Evolutionary conservation across 2,113 vertebrate genomes (phyloP), one percentile per base, ranked within the genome.

Genomic region (Chrysemys picta): DNA sequence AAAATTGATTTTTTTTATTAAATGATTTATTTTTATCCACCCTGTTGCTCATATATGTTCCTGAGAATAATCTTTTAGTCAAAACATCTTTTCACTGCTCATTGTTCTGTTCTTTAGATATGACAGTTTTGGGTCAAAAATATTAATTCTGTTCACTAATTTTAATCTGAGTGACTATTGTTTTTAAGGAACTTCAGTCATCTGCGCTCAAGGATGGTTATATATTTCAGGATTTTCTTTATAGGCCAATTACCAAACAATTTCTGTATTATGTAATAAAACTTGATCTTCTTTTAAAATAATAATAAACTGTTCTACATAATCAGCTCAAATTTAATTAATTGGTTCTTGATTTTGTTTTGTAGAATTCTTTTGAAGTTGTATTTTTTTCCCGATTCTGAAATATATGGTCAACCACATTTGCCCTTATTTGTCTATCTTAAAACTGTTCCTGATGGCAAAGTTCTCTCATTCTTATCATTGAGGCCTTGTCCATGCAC

Each of bases 181-280:
- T 72, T 75, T 42, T 6, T 16, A n/a, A 56, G 72, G 21, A 5
- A 2, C 8, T 85, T 72, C 0, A 0, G 62, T 93, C 17, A 10
- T 35, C 1, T 17, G 0, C 53, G 47, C 65, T 81, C 4, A 29
- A 17, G 29, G 7, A 29, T 27, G 13, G 42, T 27, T 27, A 76
- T 25, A 12, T 76, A 78, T 47, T 45, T 13, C 10, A 76, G 42
- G 75, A 2, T 47, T 78, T 2, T 89, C 31, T 59, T 0, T 84
- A 10, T 59, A 16, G 4, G 82, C 86, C 21, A 79, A 2, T 24
- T 94, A 49, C 3, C 21, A 72, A 45, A 82, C 22, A 45, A 45
- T 12, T 84, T 93, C 7, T 88, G 88, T 3, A 38, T 38, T 84
- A 21, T 21, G 11, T 56, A 24, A 59, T 78, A 85, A 89, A 93